Percentiles rank a stretch among this genome's conserved stretches.
Evolutionary conservation across 2,888 invertebrate genomes (phyloP).

Genomic region (Machimus atricapillus): DNA sequence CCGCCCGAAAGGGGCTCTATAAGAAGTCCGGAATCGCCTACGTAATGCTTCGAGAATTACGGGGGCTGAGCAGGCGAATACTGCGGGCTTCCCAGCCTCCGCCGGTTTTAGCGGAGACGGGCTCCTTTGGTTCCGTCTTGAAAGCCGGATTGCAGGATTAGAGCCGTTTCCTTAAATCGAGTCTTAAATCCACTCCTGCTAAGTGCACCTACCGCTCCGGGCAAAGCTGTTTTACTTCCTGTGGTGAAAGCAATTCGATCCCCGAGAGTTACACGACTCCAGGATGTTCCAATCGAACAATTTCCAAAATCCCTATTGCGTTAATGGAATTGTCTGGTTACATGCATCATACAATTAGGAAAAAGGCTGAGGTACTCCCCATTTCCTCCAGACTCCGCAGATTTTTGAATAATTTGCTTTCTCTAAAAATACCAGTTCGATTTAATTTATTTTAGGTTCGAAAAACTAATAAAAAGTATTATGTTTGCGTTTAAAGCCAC

Average conservation of each 20-base stretch:
- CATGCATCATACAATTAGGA: too few relatives aligned
- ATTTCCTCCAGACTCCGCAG: too few relatives aligned
- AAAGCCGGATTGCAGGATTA: neutral
- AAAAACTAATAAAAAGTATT: too few relatives aligned
- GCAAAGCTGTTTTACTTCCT: neutral
- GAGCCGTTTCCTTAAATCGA: neutral
- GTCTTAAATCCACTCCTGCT: neutral
- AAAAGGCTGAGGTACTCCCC: too few relatives aligned
- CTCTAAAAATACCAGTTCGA: too few relatives aligned
- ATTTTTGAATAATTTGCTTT: too few relatives aligned
- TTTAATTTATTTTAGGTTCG: too few relatives aligned
- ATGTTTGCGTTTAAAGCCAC: too few relatives aligned
- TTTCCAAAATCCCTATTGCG: neutral
- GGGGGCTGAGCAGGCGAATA: neutral
- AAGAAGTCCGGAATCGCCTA: neutral
- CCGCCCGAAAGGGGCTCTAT: neutral
- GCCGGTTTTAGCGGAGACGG: neutral
- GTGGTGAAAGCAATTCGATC: neutral
- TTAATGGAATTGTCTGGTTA: neutral
- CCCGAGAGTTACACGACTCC: neutral
- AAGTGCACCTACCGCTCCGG: neutral
- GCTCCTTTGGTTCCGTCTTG: neutral
- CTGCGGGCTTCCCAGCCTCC: neutral
- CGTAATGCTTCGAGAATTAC: neutral
- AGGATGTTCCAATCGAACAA: neutral